Evolutionary conservation across 53 echinoderm and acorn worm species (phyloP), one percentile per base, ranked within the genome.

Genomic region (Holothuria leucospilota): DNA sequence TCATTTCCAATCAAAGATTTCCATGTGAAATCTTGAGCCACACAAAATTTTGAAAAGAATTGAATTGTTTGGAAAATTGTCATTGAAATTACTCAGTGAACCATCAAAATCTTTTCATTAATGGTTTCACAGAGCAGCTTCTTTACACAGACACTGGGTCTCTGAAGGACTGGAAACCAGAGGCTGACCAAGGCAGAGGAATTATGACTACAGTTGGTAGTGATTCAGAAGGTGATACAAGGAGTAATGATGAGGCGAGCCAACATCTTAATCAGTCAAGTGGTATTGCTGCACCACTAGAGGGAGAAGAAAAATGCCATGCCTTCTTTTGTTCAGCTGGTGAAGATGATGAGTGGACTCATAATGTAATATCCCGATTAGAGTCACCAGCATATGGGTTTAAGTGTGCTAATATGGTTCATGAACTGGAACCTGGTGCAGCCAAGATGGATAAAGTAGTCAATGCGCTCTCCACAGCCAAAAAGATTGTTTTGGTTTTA

Each of bases 291-390:
- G 90, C 95, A 25, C 75, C 74, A 12, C 88, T 98, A 9, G 90
- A 90, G 7, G 98, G 95, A 30, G 94, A 95, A 84, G 98, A 98
- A 86, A 92, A 92, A 5, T 93, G 98, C 63, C 98, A 98, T 58
- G 95, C 95, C 68, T 95, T 98, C 86, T 98, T 98, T 88, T 98
- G 98, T 58, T 95, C 87, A 38, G 88, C 92, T 10, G 87, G 87
- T 66, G 95, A 93, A 14, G 98, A 98, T n/a, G 92, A 93, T 56
- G 91, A 95, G 41, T 98, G 98, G 98, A 90, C 87, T 0, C 70
- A 83, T 5, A 95, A 95, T 64, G 93, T 98, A 34, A 88, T 95
- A 68, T 88, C 92, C 11, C 91, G 88, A 65, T 89, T 98, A 9
- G 95, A 95, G 73, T 90, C 95, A 29, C 85, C 98, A 13, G 93